Evolutionary conservation across 2,113 vertebrate genomes (phyloP).

Genomic region (Sander lucioperca): DNA sequence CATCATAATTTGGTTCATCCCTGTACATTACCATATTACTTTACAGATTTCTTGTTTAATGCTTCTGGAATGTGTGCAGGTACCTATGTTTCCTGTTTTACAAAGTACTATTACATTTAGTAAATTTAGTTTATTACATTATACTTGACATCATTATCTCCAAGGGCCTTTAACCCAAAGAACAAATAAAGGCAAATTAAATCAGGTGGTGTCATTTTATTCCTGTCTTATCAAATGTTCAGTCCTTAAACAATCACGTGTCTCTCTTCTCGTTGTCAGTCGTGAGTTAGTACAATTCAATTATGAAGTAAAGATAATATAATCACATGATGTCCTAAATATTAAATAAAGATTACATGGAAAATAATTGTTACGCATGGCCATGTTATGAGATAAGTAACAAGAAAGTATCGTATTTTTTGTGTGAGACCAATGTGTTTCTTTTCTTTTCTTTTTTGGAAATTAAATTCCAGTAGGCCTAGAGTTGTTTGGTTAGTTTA

Average conservation of each 20-base stretch:
- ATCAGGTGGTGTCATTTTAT: background rate
- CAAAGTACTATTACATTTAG: background rate
- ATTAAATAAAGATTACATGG: background rate
- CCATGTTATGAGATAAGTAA: too few species aligned
- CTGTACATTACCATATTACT: background rate
- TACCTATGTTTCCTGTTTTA: background rate
- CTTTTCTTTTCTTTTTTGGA: background rate
- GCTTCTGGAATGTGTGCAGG: background rate
- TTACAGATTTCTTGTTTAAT: background rate
- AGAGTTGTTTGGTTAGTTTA: background rate
- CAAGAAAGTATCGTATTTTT: too few species aligned
- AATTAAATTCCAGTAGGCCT: too few species aligned
- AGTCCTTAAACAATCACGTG: background rate
- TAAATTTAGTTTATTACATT: background rate
- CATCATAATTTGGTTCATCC: background rate
- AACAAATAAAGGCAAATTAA: conserved; percentile 1
- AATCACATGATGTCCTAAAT: conserved; percentile 2
- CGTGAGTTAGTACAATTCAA: background rate
- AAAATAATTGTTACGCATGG: background rate
- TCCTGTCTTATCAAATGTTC: background rate
- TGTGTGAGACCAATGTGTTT: background rate
- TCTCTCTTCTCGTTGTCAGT: background rate
- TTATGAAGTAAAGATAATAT: background rate
- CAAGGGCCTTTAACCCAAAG: conserved; percentile 1
- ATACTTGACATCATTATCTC: background rate